Percentiles rank a stretch among this genome's conserved stretches.
These are phyloP conservation scores for Ormyrus labotus DNA, from an alignment of 2,888 invertebrate genomes.

Conservation along the genomic window DNA sequence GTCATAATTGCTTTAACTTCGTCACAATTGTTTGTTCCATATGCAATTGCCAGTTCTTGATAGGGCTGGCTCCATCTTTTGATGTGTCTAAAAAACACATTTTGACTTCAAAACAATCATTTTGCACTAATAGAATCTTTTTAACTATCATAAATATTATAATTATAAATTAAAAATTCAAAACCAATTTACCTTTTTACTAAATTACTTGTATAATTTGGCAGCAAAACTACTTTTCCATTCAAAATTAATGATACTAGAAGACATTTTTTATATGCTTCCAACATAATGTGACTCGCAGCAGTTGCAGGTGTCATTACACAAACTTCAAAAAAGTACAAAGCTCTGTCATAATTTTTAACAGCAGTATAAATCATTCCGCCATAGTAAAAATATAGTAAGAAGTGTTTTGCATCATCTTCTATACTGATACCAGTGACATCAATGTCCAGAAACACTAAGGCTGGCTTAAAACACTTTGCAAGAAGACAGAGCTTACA, in stretches of 20 bases:
- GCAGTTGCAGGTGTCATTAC: slow-evolving; percentile 96
- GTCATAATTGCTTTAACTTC: slow-evolving; percentile 83
- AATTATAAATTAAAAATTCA: background rate
- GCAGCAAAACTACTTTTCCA: slow-evolving; percentile 90
- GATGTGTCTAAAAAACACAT: slow-evolving; percentile 80
- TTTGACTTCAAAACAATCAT: background rate
- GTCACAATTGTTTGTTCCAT: slow-evolving; percentile 84
- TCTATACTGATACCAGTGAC: slow-evolving; percentile 94
- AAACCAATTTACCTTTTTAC: slow-evolving; percentile 77
- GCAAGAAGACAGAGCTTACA: slow-evolving; percentile 94
- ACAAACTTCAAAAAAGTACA: slow-evolving; percentile 97
- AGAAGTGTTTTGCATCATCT: slow-evolving; percentile 91
- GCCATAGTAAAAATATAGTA: slow-evolving; percentile 97
- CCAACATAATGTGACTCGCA: slow-evolving; percentile 97
- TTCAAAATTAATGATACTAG: slow-evolving; percentile 93
- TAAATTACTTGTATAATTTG: slow-evolving; percentile 94
- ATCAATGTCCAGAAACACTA: slow-evolving; percentile 92
- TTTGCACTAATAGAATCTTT: background rate
- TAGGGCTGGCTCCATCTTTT: slow-evolving; percentile 92
- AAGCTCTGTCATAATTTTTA: slow-evolving; percentile 93
- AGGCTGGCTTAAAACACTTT: slow-evolving; percentile 93
- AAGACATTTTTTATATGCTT: slow-evolving; percentile 97
- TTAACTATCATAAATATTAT: background rate
- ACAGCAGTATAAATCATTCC: slow-evolving; percentile 97
- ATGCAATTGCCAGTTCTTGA: slow-evolving; percentile 91